Percentiles rank a stretch among this genome's conserved stretches.
Conservation (phyloP, 2,888 invertebrate species). For the Acronicta aceris region DNA sequence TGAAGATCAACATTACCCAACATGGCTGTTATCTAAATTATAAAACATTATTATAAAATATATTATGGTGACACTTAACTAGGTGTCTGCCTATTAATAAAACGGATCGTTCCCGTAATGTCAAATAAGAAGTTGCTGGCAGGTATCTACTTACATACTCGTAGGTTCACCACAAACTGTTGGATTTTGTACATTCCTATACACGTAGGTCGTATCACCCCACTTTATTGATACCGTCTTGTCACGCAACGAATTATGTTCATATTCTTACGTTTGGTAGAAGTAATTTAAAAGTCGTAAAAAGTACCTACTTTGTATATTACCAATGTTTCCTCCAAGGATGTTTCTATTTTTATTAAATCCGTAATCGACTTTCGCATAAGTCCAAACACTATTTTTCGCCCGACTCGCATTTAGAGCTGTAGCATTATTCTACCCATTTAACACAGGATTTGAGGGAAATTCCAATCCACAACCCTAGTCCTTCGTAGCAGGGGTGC, state of each 20-base stretch:
- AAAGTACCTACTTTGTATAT: conserved; percentile 41
- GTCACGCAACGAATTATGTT: conserved; percentile 52
- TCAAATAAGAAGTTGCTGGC: no score
- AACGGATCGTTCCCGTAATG: not conserved
- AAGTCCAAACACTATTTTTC: not conserved
- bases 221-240: conserved; percentile 49
- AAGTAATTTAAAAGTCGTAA: conserved; percentile 42
- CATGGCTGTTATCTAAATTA: no score
- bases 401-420: conserved; percentile 12
- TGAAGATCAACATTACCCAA: not conserved
- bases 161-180: conserved; percentile 37
- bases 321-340: conserved; percentile 14
- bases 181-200: conserved; percentile 38
- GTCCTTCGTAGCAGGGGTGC: conserved; percentile 11
- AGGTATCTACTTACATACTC: not conserved
- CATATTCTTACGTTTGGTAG: conserved; percentile 46
- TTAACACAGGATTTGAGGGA: conserved; percentile 24
- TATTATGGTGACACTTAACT: no score
- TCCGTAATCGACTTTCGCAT: conserved; percentile 8
- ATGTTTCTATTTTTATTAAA: conserved; percentile 24
- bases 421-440: conserved; percentile 8
- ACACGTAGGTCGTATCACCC: conserved; percentile 50
- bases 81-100: conserved; percentile 1
- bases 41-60: no score
- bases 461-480: conserved; percentile 19